A percentile compares a stretch with the other conserved stretches of the same genome.
These are phyloP conservation scores for Ostrea edulis DNA, from an alignment of 1,140 invertebrate species.

Conservation along the genomic window DNA sequence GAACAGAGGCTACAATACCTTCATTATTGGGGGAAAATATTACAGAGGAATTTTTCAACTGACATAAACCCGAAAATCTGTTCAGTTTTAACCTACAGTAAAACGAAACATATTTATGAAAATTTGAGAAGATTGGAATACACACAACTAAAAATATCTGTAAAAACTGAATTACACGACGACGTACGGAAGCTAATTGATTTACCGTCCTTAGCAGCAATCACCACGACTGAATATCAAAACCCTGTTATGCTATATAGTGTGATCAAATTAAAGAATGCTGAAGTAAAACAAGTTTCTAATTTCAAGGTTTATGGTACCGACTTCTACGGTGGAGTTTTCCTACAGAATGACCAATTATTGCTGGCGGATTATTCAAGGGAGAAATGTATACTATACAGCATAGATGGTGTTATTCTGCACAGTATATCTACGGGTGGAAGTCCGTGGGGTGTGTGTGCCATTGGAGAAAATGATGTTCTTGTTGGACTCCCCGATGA, in stretches of 20 bases:
- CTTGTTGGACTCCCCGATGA: not conserved
- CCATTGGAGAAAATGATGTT: not conserved
- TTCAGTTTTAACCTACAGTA: not conserved
- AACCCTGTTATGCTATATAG: not conserved
- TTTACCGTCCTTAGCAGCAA: not conserved
- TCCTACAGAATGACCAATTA: not conserved
- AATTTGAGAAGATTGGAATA: not conserved
- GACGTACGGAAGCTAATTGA: not conserved
- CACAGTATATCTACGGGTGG: not conserved
- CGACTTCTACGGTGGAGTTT: not conserved
- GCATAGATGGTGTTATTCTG: not conserved
- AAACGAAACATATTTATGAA: constrained; percentile 1
- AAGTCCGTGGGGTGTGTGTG: not conserved
- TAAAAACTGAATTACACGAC: not conserved
- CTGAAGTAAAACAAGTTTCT: not conserved
- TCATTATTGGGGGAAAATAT: not conserved
- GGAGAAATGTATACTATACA: not conserved
- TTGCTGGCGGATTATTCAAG: not conserved
- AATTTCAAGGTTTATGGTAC: not conserved
- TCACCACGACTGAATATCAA: not conserved
- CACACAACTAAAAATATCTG: not conserved
- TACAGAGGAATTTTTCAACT: not conserved
- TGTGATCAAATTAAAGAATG: not conserved
- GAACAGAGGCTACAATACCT: not conserved
- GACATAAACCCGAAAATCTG: not conserved